Evolutionary conservation across 2,113 vertebrate species (phyloP), one percentile per base, ranked within the genome.

Genomic region (Globicephala melas): DNA sequence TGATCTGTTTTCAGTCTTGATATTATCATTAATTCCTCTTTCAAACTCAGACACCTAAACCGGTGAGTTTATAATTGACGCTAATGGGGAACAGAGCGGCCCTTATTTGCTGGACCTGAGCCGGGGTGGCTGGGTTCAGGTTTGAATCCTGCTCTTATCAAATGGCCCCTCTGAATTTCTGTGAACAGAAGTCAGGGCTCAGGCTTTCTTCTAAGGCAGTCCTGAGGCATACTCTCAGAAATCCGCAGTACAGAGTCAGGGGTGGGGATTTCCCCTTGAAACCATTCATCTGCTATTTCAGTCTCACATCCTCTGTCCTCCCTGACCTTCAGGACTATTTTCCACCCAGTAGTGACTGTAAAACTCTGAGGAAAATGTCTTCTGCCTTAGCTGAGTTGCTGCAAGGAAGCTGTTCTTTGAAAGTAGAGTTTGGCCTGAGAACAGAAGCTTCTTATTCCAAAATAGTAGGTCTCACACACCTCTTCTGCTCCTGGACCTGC

Each of bases 371-470:
- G 26, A 23, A 79, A 33, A 18, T 3, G 20, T 0, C 3, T 15
- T 47, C 41, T 31, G 73, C 55, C 47, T 79, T 92, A 4, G 6
- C 93, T 84, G 13, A 79, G 18, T 36, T 91, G 63, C 76, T 67
- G 76, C 6, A 68, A 20, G 33, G 6, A 15, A 92, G 5, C 2
- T 93, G 36, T 38, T 88, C 58, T 95, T 62, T 73, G 36, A 65
- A 93, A 96, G 97, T 73, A 38, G 76, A 97, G 15, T n/a, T 94
- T 65, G 12, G 0, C 14, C 89, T 84, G 62, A 74, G 81, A 70
- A 47, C 1, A 44, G 74, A 83, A 95, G 44, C 58, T 41, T 80
- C 15, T 92, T 18, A 86, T n/a, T 63, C 67, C 83, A 28, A 94
- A 14, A 53, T 13, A 82, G 20, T 10, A 93, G 62, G 2, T 8